phyloP scores from a whole-genome alignment of 2,888 invertebrate species.

The Nebria brevicollis region DNA sequence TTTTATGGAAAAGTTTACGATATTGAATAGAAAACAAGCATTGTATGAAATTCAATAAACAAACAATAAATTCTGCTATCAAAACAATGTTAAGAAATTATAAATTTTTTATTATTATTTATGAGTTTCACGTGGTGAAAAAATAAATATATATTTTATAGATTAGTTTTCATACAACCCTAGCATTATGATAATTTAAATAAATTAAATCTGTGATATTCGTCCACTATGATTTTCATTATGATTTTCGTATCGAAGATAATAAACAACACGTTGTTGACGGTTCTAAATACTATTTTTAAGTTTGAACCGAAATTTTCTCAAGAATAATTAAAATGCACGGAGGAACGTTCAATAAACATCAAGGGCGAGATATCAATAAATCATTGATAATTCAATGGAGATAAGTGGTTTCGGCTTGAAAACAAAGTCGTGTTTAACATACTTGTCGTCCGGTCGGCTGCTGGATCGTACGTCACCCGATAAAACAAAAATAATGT shows the following conservation, averaged over 20 bases:
- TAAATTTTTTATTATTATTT: no score
- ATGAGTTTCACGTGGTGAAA: no score
- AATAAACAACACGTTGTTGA: neutral
- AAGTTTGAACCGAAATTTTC: neutral
- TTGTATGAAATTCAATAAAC: no score
- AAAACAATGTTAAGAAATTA: no score
- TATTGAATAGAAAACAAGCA: no score
- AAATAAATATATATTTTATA: no score
- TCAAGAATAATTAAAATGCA: conserved; percentile 21
- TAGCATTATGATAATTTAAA: neutral
- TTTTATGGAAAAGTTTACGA: no score
- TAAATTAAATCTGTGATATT: neutral
- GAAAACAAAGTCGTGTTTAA: conserved; percentile 30
- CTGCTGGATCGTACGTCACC: neutral
- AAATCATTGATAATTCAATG: conserved; percentile 36
- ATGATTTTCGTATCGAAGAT: neutral
- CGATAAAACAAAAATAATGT: neutral
- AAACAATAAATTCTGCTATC: no score
- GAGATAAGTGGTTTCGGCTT: conserved; percentile 29
- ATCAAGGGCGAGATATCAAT: conserved; percentile 26
- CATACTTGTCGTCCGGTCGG: neutral
- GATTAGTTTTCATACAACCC: neutral
- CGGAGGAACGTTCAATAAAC: conserved; percentile 6
- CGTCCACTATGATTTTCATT: neutral
- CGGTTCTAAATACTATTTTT: neutral